phyloP scores from a whole-genome alignment of 2,113 vertebrate species.

The Eleginops maclovinus region DNA sequence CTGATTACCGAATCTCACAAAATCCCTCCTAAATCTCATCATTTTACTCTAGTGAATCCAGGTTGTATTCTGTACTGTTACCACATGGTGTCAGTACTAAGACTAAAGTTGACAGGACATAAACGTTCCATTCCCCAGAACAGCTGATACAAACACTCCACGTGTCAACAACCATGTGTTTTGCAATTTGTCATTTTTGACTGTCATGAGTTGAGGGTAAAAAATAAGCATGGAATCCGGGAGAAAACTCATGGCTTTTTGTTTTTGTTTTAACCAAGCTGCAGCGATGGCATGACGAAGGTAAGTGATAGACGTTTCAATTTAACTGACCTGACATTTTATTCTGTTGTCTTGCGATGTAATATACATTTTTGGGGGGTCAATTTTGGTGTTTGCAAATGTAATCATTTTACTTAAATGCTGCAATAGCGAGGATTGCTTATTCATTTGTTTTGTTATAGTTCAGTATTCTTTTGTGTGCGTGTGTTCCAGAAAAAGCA shows the following conservation, averaged over 20 bases:
- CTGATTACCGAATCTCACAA: not conserved
- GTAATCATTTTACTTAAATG: not conserved
- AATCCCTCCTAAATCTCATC: not conserved
- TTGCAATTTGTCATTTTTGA: not conserved
- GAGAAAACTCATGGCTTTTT: not conserved
- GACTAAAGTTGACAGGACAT: not conserved
- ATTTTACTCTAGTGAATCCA: not conserved
- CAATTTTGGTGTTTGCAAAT: not conserved
- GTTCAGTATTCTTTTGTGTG: not conserved
- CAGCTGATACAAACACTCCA: slow-evolving; percentile 19
- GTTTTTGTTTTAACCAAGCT: not conserved
- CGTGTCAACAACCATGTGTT: slow-evolving; percentile 9
- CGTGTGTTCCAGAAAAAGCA: slow-evolving; percentile 26
- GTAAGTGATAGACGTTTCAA: not conserved
- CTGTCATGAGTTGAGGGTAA: not conserved
- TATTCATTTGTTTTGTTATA: not conserved
- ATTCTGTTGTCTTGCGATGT: not conserved
- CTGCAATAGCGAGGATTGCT: not conserved
- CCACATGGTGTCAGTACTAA: slow-evolving; percentile 63
- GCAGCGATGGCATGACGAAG: not conserved
- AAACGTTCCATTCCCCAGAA: not conserved
- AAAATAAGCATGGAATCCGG: not conserved
- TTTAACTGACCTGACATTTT: not conserved
- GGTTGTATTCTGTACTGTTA: not conserved
- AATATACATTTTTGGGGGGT: not conserved